Percentiles rank a stretch among this genome's conserved stretches.
Conservation (phyloP, 2,113 vertebrate species). For the Hystrix brachyura region DNA sequence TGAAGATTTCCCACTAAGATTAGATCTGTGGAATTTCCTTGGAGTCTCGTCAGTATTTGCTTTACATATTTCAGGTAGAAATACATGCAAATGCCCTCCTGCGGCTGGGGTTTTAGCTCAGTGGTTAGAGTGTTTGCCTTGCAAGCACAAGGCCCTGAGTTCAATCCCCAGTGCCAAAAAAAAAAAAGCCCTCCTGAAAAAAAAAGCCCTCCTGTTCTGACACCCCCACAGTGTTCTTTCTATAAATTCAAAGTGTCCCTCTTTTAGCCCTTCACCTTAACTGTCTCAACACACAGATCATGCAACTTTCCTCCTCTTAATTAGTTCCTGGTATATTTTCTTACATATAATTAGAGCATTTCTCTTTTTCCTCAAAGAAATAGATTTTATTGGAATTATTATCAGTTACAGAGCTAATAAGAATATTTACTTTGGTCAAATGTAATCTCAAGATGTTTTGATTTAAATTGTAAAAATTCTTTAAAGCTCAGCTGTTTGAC, state of each 20-base stretch:
- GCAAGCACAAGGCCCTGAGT: too few species aligned
- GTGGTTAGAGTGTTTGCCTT: too few species aligned
- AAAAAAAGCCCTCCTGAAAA: too few species aligned
- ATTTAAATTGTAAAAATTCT: not conserved
- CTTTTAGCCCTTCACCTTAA: not conserved
- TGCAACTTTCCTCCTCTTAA: not conserved
- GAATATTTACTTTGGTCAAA: too few species aligned
- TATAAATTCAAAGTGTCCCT: not conserved
- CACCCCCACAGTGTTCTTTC: too few species aligned
- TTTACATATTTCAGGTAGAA: too few species aligned
- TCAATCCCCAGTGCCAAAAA: too few species aligned
- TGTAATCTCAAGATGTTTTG: not conserved
- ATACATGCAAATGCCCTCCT: not conserved
- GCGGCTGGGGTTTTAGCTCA: too few species aligned
- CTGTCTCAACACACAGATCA: too few species aligned
- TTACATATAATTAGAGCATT: too few species aligned
- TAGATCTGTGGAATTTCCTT: fast-evolving
- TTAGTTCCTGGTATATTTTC: not conserved
- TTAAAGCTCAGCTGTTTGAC: not conserved
- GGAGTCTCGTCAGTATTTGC: not conserved
- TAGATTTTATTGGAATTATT: not conserved
- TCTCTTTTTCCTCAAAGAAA: not conserved
- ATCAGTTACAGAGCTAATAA: not conserved
- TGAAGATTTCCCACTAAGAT: too few species aligned
- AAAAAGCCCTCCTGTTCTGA: too few species aligned